Evolutionary conservation across 23 tunicate species (phyloP), one percentile per base, ranked within the genome.

Genomic region (Trididemnum clinides): DNA sequence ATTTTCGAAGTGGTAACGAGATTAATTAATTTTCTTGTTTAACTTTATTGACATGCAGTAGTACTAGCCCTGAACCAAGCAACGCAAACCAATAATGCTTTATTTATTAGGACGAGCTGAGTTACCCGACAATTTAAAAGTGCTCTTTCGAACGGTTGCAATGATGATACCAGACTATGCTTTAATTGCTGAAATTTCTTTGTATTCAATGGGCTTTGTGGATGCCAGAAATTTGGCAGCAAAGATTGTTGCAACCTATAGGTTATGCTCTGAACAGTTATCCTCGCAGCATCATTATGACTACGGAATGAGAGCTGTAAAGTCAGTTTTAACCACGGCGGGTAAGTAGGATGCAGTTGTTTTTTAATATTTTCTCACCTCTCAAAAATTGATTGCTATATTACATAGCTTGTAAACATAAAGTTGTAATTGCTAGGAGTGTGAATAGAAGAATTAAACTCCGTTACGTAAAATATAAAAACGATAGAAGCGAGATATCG

Each of bases 211-310:
- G 86, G 99, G 99, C 0, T 97, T 97, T 82, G 81, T 92, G 4
- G 92, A 88, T 10, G 99, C 99, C 0, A 85, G 97, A 63, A 93
- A 78, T 31, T 72, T 97, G 28, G 99, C 99, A 1, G 88, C 97
- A 7, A 97, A 97, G 50, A 97, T 97, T 39, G 97, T 98, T 1
- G 99, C 92, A 31, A 71, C 92, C 12, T 97, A 92, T 84, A 85
- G 97, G 50, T 63, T 97, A 15, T 88, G 99, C 39, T 90, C 92
- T 4, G 99, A 97, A 58, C 99, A 97, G 36, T 84, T 97, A 23
- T 97, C 99, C 7, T 91, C 92, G 7, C 99, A 97, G 57, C 90
- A 97, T 82, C 99, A 97, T 69, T 97, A 97, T 59, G 99, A 97
- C 77, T 97, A 96, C 65, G 99, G 99, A 28, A 84, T 97, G 82